A percentile compares a stretch with the other conserved stretches of the same genome.
Evolutionary conservation across 1,140 invertebrate species (phyloP).

Genomic region (Drosophila santomea): DNA sequence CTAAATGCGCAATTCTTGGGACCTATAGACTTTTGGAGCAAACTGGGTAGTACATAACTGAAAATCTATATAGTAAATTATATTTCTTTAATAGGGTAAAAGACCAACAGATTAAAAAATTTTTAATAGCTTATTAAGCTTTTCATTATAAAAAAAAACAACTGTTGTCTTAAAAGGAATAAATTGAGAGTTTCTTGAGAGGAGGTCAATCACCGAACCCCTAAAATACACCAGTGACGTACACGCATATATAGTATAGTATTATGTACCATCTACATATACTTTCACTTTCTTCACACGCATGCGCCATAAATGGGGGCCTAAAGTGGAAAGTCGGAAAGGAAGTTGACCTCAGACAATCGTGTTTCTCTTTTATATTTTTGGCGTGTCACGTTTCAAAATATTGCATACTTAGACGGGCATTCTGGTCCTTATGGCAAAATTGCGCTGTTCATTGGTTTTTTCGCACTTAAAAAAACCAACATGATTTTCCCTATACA

Average conservation of each 20-base stretch:
- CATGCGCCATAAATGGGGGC: conserved; percentile 50
- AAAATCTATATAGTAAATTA: not conserved
- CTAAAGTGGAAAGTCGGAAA: conserved; percentile 8
- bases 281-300: conserved; percentile 71
- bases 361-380: not conserved
- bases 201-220: not conserved
- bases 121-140: not conserved
- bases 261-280: conserved; percentile 36
- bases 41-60: conserved; percentile 7
- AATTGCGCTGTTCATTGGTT: conserved; percentile 8
- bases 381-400: conserved; percentile 22
- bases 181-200: not conserved
- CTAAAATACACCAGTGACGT: not conserved
- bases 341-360: conserved; percentile 17
- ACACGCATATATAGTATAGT: conserved; percentile 3
- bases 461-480: not conserved
- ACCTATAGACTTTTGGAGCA: conserved; percentile 7
- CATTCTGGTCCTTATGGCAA: not conserved
- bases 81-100: not conserved
- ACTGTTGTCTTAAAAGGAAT: no score
- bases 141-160: no score
- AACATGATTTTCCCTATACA: not conserved
- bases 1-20: conserved; percentile 67
- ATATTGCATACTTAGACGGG: conserved; percentile 40
- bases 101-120: not conserved